Base-by-base conservation (phyloP, 2,113 vertebrate species). In the Sakesphorus luctuosus region DNA sequence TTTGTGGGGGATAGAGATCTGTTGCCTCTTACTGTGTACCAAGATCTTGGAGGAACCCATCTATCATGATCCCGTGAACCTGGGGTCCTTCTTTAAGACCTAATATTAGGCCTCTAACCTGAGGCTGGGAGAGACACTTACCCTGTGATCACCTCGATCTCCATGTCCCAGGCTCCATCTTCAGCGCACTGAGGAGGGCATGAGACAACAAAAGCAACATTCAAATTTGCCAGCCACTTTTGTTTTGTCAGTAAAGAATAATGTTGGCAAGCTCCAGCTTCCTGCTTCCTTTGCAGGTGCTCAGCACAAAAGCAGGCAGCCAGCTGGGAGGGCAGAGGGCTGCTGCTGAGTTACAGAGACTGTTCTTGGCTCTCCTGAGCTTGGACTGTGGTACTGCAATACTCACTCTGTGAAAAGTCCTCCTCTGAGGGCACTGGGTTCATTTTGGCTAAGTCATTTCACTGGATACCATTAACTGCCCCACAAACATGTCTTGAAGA, bases 281-380 rank as follows among this genome's bases (percentile, higher is more conserved):
- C 90, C 93, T 56, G 72, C 78, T 94, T 86, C 94, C 83, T 67
- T 58, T 36, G 83, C 93, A 95, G 75, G 93, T 85, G 78, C 43
- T 88, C 13, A 1, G 87, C 79, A 74, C 67, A 92, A 33, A 52
- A 35, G 55, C 49, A 56, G 26, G 0, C 44, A 61, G 58, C 4
- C 36, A 24, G 59, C 33, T 43, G 26, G 13, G 5, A 36, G 9
- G 38, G 47, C 11, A 19, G 80, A 87, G 90, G 81, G 43, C 78
- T 5, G 28, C 62, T 28, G 50, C 58, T 28, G 35, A n/a, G 31
- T 4, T 46, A 5, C 0, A 2, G 20, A 18, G 26, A 13, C n/a
- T 87, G 8, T 29, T 84, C 36, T 20, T 56, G n/a, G 26, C 44
- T 78, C 47, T 80, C 19, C n/a, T 62, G 36, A 35, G 43, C 46